Conservation (phyloP, 1,140 invertebrate genomes). For the Stegodyphus mimosarum region DNA sequence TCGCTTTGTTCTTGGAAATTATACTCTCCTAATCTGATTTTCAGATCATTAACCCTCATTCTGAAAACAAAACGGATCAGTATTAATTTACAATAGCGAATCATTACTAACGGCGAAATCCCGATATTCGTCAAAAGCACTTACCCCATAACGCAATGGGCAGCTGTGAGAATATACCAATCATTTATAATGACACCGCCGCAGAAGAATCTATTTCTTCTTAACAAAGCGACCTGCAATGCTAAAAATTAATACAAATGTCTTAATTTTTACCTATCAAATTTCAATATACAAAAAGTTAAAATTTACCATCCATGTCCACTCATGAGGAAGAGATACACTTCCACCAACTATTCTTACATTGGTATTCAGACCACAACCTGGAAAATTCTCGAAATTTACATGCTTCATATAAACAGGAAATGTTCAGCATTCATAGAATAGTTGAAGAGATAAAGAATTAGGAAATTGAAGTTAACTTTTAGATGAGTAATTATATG, state of each 20-base stretch:
- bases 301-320: slow-evolving; percentile 64
- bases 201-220: slow-evolving; percentile 71
- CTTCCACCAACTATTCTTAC: slow-evolving; percentile 63
- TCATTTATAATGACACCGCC: slow-evolving; percentile 76
- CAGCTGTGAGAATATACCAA: slow-evolving; percentile 76
- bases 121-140: not conserved
- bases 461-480: not conserved
- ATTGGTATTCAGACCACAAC: slow-evolving; percentile 27
- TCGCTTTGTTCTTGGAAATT: slow-evolving; percentile 63
- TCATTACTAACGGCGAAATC: not conserved
- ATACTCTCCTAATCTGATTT: slow-evolving; percentile 65
- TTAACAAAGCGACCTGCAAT: slow-evolving; percentile 40
- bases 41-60: slow-evolving; percentile 63
- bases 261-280: not conserved
- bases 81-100: not conserved
- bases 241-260: not conserved
- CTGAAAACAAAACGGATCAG: slow-evolving; percentile 51
- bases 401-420: no score
- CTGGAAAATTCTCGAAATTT: slow-evolving; percentile 11
- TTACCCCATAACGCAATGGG: slow-evolving; percentile 72
- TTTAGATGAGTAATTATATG: not conserved
- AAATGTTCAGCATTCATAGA: no score
- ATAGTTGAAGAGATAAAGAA: no score
- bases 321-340: slow-evolving; percentile 63
- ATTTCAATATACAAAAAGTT: not conserved